Evolutionary conservation across 2,113 vertebrate species (phyloP).

Genomic region (Brachyhypopomus gauderio): DNA sequence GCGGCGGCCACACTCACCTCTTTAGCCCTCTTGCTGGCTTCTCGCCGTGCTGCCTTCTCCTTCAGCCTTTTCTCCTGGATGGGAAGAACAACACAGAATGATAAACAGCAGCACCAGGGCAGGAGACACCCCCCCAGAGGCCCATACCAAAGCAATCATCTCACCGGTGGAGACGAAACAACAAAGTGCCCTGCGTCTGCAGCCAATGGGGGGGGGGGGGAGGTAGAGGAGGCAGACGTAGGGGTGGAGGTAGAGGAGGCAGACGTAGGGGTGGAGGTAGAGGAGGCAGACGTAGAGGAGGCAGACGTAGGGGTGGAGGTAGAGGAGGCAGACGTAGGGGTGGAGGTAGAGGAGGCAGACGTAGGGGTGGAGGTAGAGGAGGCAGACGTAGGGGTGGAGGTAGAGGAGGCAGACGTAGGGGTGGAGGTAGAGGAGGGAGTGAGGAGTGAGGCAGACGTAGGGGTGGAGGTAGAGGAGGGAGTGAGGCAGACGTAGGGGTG

Average conservation of each 20-base stretch:
- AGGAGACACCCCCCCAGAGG: conserved; percentile 8
- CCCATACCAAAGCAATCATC: conserved; percentile 14
- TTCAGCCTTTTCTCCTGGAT: conserved; percentile 82
- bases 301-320: not conserved
- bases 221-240: not conserved
- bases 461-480: not conserved
- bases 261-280: not conserved
- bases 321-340: not conserved
- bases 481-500: not conserved
- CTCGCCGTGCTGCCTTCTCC: conserved; percentile 81
- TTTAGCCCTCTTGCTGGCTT: conserved; percentile 69
- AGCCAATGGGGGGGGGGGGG: not conserved
- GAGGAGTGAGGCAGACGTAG: too few relatives aligned
- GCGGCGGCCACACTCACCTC: conserved; percentile 69
- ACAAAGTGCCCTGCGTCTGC: not conserved
- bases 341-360: not conserved
- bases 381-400: not conserved
- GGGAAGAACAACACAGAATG: conserved; percentile 53
- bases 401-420: not conserved
- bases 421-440: not conserved
- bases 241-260: not conserved
- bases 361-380: not conserved
- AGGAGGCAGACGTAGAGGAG: not conserved
- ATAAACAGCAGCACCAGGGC: conserved; percentile 17
- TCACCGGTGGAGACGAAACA: conserved; percentile 26